Conservation (phyloP, 2,888 invertebrate genomes). For the Eulithis testata region DNA sequence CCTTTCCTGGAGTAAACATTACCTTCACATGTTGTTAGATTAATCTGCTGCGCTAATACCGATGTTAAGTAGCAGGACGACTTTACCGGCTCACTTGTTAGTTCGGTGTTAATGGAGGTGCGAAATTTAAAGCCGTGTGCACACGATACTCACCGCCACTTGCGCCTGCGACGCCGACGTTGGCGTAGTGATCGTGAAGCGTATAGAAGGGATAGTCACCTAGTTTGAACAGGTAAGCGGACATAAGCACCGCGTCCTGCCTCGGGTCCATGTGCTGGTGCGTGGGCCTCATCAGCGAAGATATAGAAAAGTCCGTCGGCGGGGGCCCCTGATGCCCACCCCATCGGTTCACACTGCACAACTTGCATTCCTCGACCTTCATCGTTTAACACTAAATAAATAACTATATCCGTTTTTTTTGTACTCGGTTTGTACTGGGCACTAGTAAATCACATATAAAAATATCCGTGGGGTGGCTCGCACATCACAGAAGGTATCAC, state of each 20-base stretch:
- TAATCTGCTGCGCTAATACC: constrained; percentile 37
- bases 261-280: constrained; percentile 70
- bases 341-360: constrained; percentile 80
- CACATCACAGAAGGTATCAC: constrained; percentile 83
- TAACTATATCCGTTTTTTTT: constrained; percentile 79
- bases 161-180: constrained; percentile 59
- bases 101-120: constrained; percentile 52
- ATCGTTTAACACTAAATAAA: constrained; percentile 61
- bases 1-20: constrained; percentile 36
- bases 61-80: constrained; percentile 40
- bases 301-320: constrained; percentile 80
- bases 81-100: constrained; percentile 50
- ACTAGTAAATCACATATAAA: constrained; percentile 84
- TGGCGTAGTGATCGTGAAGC: constrained; percentile 75
- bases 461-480: constrained; percentile 78
- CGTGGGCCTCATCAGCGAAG: constrained; percentile 78
- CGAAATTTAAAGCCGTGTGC: constrained; percentile 53
- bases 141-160: constrained; percentile 77
- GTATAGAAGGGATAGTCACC: constrained; percentile 82
- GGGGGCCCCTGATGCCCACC: constrained; percentile 64
- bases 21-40: constrained; percentile 39
- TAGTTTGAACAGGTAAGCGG: constrained; percentile 83
- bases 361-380: constrained; percentile 80
- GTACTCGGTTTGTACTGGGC: constrained; percentile 85
- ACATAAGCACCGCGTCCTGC: constrained; percentile 77